These are phyloP conservation scores for Scarus forsteni DNA, from an alignment of 2,797 vertebrate species.

Conservation along the genomic window DNA sequence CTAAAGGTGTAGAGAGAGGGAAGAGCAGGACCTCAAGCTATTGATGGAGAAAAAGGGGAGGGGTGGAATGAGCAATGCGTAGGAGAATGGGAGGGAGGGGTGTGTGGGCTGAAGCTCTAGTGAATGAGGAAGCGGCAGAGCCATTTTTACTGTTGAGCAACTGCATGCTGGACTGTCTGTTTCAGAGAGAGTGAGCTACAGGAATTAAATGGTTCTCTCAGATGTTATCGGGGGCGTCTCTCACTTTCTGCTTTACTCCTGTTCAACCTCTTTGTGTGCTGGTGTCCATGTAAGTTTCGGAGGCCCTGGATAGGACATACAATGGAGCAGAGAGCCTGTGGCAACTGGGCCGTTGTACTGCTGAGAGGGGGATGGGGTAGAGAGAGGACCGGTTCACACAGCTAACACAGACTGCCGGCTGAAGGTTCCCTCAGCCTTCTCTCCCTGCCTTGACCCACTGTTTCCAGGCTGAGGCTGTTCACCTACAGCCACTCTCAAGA, in stretches of 20 bases:
- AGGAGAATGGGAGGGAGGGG: constrained; percentile 61
- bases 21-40: constrained; percentile 76
- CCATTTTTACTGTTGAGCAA: constrained; percentile 89
- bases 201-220: constrained; percentile 66
- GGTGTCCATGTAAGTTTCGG: constrained; percentile 72
- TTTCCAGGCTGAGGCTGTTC: constrained; percentile 64
- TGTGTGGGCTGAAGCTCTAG: constrained; percentile 82
- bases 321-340: constrained; percentile 86
- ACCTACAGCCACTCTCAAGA: constrained; percentile 59
- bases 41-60: constrained; percentile 78
- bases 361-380: constrained; percentile 86
- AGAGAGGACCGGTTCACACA: constrained; percentile 85
- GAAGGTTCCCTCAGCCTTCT: constrained; percentile 78
- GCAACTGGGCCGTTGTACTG: constrained; percentile 86
- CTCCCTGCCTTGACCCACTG: constrained; percentile 61
- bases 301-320: constrained; percentile 80
- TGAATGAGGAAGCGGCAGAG: constrained; percentile 88
- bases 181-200: constrained; percentile 63
- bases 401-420: constrained; percentile 85
- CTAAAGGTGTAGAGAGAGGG: constrained; percentile 71
- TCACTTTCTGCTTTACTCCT: constrained; percentile 43
- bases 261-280: constrained; percentile 39
- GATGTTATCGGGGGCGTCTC: constrained; percentile 35
- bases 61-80: constrained; percentile 70
- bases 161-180: constrained; percentile 78